These are phyloP conservation scores for Tinamus major DNA, from an alignment of 2,797 vertebrate genomes.

Conservation along the genomic window DNA sequence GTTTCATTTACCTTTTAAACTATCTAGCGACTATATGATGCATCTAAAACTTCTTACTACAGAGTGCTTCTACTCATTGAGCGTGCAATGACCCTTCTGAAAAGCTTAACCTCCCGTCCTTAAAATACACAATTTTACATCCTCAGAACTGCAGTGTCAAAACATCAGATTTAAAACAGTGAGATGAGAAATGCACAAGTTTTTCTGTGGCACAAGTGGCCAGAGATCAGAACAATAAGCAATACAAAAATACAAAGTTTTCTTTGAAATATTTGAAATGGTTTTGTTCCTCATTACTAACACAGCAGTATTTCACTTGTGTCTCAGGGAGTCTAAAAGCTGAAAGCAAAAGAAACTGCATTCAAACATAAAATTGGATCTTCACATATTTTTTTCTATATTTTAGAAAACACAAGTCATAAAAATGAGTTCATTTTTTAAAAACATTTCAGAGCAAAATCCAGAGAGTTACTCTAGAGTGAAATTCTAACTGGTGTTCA, in stretches of 20 bases:
- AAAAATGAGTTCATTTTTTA: not conserved
- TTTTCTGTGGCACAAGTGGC: not conserved
- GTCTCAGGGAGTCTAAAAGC: not conserved
- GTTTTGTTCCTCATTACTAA: not conserved
- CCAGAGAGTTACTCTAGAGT: not conserved
- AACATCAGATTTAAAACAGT: not conserved
- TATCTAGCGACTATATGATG: not conserved
- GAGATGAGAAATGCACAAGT: not conserved
- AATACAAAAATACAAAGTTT: not conserved
- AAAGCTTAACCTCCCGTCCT: not conserved
- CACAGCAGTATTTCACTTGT: not conserved
- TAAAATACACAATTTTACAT: not conserved
- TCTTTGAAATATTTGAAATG: not conserved
- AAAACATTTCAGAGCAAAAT: accelerated
- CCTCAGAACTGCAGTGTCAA: not conserved
- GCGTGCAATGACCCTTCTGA: not conserved
- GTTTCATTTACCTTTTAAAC: not conserved
- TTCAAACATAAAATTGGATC: not conserved
- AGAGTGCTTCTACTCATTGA: not conserved
- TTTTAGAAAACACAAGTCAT: not conserved
- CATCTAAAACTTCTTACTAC: not conserved
- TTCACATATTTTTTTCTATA: accelerated
- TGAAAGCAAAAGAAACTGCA: not conserved
- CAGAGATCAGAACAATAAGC: accelerated
- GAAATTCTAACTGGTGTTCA: not conserved